Evolutionary conservation across 2,113 vertebrate genomes (phyloP), one percentile per base, ranked within the genome.

Genomic region (Eubucco bourcierii): DNA sequence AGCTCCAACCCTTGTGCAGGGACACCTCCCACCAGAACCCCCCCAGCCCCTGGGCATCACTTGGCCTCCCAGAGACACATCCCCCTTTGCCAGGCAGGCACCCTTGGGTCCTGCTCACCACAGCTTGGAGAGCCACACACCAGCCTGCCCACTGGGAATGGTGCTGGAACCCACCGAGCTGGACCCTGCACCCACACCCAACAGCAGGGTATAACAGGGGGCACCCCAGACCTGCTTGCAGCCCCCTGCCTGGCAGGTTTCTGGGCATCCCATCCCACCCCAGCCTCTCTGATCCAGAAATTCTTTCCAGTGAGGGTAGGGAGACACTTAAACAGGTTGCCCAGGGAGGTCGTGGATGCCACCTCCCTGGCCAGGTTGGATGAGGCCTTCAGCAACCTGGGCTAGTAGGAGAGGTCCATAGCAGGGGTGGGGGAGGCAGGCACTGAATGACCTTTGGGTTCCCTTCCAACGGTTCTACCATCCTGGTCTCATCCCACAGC

Each of bases 91-190:
- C 5, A 19, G n/a, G 8, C 53, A 39, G 53, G 39, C 14, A 55
- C 37, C 47, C 12, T 52, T 23, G 5, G 41, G 2, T 46, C 75
- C 52, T 1, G 0, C 31, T 76, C 21, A 13, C 31, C 34, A 8
- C 1, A 1, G 44, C 18, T 56, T 3, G 0, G 56, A 31, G 34
- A 56, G 19, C 44, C 20, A 27, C 8, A 0, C 15, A 20, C 5
- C 50, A 46, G 25, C n/a, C 72, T 50, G 53, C 13, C 15, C n/a
- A 7, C 4, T 0, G 4, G 60, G 39, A 53, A 5, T 1, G 17
- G 16, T 28, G 2, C 56, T 0, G 25, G 21, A 23, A 61, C 5
- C 7, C 3, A 1, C 10, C 0, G 0, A 61, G 37, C 21, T 3
- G 2, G 31, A 37, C 7, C 39, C n/a, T 13, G 44, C 60, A 11